These are phyloP conservation scores for Masnerella sp. DNA, from an alignment of 2,888 invertebrate species.

Conservation along the genomic window DNA sequence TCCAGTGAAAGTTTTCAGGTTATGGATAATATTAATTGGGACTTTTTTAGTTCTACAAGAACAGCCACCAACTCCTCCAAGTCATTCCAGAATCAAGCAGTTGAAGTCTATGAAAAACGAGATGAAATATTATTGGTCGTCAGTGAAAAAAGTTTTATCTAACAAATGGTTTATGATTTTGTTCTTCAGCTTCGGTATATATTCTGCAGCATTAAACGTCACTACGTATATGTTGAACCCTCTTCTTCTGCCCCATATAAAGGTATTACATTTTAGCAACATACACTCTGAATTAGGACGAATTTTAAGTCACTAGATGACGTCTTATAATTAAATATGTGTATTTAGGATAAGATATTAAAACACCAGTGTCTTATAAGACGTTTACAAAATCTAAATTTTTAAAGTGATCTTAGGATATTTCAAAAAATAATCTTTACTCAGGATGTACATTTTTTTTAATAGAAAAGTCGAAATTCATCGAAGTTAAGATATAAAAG, in stretches of 20 bases:
- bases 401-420: too few species aligned
- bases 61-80: conserved; percentile 3
- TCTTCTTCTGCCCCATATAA: background rate
- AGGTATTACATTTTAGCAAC: background rate
- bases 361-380: too few species aligned
- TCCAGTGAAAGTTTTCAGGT: too few species aligned
- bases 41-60: background rate
- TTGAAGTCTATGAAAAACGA: background rate
- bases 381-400: too few species aligned
- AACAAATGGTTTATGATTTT: conserved; percentile 1
- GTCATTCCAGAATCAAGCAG: conserved; percentile 2
- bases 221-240: conserved; percentile 2
- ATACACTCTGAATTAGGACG: too few species aligned
- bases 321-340: too few species aligned
- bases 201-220: background rate
- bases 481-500: background rate
- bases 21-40: too few species aligned
- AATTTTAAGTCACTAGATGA: background rate
- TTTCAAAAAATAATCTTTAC: too few species aligned
- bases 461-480: background rate
- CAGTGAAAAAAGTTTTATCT: background rate
- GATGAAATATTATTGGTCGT: background rate
- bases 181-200: background rate
- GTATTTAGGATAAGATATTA: too few species aligned
- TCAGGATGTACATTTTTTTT: background rate